Percentiles rank a stretch among this genome's conserved stretches.
Conservation (phyloP, 2,797 vertebrate genomes). For the Anguilla marmorata region DNA sequence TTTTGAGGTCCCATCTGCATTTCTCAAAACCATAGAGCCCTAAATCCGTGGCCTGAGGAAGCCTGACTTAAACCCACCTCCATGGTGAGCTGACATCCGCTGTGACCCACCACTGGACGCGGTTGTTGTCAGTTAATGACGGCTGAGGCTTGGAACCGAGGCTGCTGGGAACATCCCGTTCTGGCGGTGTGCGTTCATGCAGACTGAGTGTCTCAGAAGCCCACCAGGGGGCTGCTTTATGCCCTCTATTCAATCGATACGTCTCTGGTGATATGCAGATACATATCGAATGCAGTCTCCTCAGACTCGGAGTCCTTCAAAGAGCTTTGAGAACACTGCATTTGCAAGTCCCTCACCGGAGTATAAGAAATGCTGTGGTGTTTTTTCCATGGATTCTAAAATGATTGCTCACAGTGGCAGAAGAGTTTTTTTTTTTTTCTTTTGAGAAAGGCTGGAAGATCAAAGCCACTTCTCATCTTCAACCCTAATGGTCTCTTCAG, state of each 20-base stretch:
- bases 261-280: not conserved
- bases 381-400: not conserved
- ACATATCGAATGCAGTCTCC: not conserved
- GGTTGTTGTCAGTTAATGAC: not conserved
- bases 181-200: not conserved
- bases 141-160: not conserved
- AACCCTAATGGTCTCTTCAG: constrained; percentile 16
- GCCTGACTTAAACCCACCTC: not conserved
- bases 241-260: not conserved
- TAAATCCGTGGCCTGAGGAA: not conserved
- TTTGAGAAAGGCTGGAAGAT: constrained; percentile 30
- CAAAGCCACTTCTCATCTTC: constrained; percentile 42
- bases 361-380: not conserved
- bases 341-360: not conserved
- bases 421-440: not conserved
- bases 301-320: not conserved
- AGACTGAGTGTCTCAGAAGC: not conserved
- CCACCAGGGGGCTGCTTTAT: not conserved
- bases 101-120: not conserved
- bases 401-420: not conserved
- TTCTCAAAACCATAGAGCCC: not conserved
- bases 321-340: not conserved
- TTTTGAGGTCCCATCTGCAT: not conserved
- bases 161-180: not conserved
- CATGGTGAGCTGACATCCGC: not conserved